A percentile compares a stretch with the other conserved stretches of the same genome.
These are phyloP conservation scores for Staurois parvus DNA, from an alignment of 2,797 vertebrate genomes.

Conservation along the genomic window DNA sequence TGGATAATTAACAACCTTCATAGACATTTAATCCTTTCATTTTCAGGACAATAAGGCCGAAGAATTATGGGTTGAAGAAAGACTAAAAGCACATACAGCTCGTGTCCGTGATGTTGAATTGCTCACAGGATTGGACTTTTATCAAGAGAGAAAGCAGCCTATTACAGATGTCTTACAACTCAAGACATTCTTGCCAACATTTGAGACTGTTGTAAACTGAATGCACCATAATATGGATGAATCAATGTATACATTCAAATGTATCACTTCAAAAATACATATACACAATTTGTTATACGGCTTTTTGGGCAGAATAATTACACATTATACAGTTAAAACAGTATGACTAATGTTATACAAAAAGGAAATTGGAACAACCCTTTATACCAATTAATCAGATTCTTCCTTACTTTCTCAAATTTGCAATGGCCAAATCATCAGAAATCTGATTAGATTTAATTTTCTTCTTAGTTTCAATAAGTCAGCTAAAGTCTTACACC, in stretches of 20 bases:
- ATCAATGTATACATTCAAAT: not conserved
- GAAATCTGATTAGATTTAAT: too few species aligned
- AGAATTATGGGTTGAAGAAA: conserved; percentile 82
- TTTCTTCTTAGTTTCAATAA: not conserved
- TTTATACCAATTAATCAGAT: too few species aligned
- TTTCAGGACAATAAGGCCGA: conserved; percentile 73
- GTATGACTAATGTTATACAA: too few species aligned
- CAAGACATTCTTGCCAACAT: conserved; percentile 86
- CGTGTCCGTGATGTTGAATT: conserved; percentile 91
- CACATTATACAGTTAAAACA: too few species aligned
- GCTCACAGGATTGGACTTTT: conserved; percentile 93
- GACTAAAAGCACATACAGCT: conserved; percentile 82
- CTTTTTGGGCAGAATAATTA: not conserved
- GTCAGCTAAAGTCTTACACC: too few species aligned
- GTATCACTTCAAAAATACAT: not conserved
- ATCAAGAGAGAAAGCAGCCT: conserved; percentile 79
- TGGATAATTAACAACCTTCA: too few species aligned
- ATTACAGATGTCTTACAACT: conserved; percentile 86
- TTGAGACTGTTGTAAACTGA: conserved; percentile 71
- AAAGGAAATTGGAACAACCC: too few species aligned
- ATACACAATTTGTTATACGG: not conserved
- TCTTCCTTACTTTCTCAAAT: too few species aligned
- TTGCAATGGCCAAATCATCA: too few species aligned
- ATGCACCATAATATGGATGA: not conserved
- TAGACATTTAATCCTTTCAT: conserved; percentile 3